Evolutionary conservation across 53 echinoderm and acorn worm species (phyloP).

Genomic region (Astropecten irregularis): DNA sequence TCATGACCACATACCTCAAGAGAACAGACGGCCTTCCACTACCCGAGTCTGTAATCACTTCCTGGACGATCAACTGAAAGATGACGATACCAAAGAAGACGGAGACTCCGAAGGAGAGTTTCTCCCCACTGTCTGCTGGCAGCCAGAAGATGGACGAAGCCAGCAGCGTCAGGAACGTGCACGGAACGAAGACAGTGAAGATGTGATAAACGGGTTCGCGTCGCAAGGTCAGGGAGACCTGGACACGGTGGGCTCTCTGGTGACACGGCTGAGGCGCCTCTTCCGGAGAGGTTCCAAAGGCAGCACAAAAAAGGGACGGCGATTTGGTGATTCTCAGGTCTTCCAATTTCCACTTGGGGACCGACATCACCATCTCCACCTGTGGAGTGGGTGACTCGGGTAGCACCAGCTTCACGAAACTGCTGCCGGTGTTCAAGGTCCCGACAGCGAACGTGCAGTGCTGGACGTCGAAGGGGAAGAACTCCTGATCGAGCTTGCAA

Average conservation of each 20-base stretch:
- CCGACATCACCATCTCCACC: background rate
- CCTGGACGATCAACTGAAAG: slow-evolving; percentile 46
- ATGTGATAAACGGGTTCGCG: slow-evolving; percentile 30
- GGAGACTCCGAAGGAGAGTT: slow-evolving; percentile 42
- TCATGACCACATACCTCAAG: slow-evolving; percentile 3
- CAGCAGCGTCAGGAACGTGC: slow-evolving; percentile 26
- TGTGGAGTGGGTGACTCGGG: background rate
- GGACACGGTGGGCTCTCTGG: background rate
- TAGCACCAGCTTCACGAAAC: background rate
- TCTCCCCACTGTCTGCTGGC: slow-evolving; percentile 57
- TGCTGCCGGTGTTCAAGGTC: background rate
- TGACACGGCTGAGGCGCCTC: background rate
- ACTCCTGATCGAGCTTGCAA: background rate
- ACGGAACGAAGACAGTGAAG: slow-evolving; percentile 13
- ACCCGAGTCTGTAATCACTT: slow-evolving; percentile 10
- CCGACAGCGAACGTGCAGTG: background rate
- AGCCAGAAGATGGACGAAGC: slow-evolving; percentile 39
- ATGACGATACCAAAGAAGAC: slow-evolving; percentile 47
- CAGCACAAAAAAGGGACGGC: too few species aligned
- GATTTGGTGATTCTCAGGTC: background rate
- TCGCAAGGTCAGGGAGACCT: background rate
- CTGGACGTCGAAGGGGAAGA: slow-evolving; percentile 29
- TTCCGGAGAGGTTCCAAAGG: too few species aligned
- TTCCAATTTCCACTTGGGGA: background rate
- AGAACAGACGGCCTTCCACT: background rate